Base-by-base conservation (phyloP, 2,888 invertebrate species). In the Scrobipalpa costella region DNA sequence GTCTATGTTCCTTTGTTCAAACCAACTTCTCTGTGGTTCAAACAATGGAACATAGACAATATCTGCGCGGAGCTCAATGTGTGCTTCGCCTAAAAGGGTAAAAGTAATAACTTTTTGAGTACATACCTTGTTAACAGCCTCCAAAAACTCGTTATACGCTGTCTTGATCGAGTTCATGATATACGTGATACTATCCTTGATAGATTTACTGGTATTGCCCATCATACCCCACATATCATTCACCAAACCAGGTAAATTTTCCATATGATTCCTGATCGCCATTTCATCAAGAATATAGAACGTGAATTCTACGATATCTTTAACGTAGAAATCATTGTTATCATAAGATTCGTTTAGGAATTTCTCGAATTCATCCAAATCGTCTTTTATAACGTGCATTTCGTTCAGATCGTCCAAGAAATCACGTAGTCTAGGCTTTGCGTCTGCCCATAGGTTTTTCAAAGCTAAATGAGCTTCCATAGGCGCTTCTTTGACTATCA, bases 221-320 rank as follows among this genome's bases (percentile, higher is more conserved):
- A 97, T 95, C 72, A 96, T 94, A 6, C 95, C 95, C 95, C 96
- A 96, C 76, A 97, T 93, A 80, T 97, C 97, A 58, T 95, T 95
- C 0, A 97, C 92, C 27, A 97, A 95, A 57, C 95, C 95, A 0
- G 97, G 97, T 61, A 97, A 77, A 0, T 95, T 95, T 72, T 96
- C 94, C 70, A 97, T 93, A 77, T 96, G 96, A 66, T 94, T 94
- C 64, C 94, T 92, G 57, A 96, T 92, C 0, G 96, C 95, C 78
- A 97, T 90, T 78, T 97, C 96, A 71, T 97, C 96, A 52, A 96
- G 84, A 1, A 96, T 92, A 61, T 94, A 94, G 47, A 94, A 87
- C 0, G 94, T 93, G 64, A 95, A 93, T 64, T 93, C 94, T 0
- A 95, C 94, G 0, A 96, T 93, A 74, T 97, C 95, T 79, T 95